Evolutionary conservation across 2,113 vertebrate genomes (phyloP).

Genomic region (Osmerus eperlanus): DNA sequence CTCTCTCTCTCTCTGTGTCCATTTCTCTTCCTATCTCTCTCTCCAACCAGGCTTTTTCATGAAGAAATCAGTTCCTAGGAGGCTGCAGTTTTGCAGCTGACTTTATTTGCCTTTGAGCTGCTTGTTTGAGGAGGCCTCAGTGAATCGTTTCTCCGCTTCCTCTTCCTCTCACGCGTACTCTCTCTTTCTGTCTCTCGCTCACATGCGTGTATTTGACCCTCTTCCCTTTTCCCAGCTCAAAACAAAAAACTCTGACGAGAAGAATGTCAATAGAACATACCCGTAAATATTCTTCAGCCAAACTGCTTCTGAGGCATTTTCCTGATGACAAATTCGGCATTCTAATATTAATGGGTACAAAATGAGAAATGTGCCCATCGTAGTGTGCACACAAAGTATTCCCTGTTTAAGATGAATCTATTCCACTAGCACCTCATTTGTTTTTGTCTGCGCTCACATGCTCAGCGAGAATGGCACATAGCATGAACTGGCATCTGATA

Average conservation of each 20-base stretch:
- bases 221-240: not conserved
- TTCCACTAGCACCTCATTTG: constrained; percentile 27
- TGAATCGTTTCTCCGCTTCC: constrained; percentile 1
- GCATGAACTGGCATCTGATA: constrained; percentile 22
- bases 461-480: constrained; percentile 12
- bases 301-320: constrained; percentile 23
- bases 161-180: not conserved
- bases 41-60: constrained; percentile 46
- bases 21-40: no score
- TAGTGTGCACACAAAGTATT: constrained; percentile 19
- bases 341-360: constrained; percentile 38
- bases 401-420: constrained; percentile 24
- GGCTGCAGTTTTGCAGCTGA: constrained; percentile 38
- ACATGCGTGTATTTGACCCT: not conserved
- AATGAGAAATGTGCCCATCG: constrained; percentile 8
- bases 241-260: constrained; percentile 1
- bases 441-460: constrained; percentile 19
- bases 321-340: constrained; percentile 11
- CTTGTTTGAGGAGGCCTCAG: constrained; percentile 32
- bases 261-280: constrained; percentile 20
- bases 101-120: constrained; percentile 11
- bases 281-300: constrained; percentile 26
- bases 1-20: not conserved
- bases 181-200: not conserved
- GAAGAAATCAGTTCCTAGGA: constrained; percentile 34